Evolutionary conservation across 2,888 invertebrate genomes (phyloP).

Genomic region (Leptinotarsa tumamoca): DNA sequence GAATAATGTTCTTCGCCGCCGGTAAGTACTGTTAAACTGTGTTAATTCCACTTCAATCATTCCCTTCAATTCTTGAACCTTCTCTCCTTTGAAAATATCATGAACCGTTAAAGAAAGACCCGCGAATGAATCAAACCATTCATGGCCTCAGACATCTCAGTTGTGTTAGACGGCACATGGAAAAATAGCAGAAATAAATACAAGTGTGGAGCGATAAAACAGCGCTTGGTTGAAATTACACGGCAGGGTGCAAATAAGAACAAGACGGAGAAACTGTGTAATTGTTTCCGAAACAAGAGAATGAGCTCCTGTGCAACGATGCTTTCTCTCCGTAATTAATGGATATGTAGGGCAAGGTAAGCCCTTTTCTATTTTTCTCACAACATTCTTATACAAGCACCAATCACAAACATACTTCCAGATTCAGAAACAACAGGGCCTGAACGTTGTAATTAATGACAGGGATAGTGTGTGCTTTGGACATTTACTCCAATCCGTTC

Average conservation of each 20-base stretch:
- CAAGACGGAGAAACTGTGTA: conserved; percentile 58
- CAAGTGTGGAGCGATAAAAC: conserved; percentile 32
- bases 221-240: conserved; percentile 40
- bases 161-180: conserved; percentile 20
- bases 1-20: too few species aligned
- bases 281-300: conserved; percentile 60
- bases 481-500: conserved; percentile 15
- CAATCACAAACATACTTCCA: conserved; percentile 35
- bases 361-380: conserved; percentile 44
- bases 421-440: conserved; percentile 36
- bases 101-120: too few species aligned
- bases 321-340: conserved; percentile 61
- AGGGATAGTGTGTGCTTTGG: conserved; percentile 35
- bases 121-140: neutral
- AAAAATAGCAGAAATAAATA: conserved; percentile 23
- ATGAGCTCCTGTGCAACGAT: conserved; percentile 60
- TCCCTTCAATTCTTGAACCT: too few species aligned
- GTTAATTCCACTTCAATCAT: too few species aligned
- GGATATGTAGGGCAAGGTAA: conserved; percentile 58
- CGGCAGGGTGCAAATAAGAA: conserved; percentile 47
- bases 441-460: conserved; percentile 37
- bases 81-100: too few species aligned
- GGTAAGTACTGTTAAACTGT: too few species aligned
- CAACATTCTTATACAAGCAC: conserved; percentile 26
- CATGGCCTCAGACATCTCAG: conserved; percentile 9